Evolutionary conservation across 1,140 invertebrate species (phyloP).

Genomic region (Atta texana): DNA sequence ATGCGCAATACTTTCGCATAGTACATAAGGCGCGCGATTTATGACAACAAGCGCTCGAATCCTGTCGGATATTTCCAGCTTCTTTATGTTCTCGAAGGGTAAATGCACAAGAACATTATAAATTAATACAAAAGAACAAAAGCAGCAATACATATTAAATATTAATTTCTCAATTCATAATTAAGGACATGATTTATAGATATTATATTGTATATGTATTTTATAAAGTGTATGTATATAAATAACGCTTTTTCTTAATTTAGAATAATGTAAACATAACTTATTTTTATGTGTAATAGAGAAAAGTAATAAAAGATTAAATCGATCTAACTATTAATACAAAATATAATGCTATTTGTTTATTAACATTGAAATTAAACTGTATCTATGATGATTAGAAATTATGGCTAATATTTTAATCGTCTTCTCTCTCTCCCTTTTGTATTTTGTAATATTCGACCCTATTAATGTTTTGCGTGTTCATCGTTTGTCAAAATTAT

Average conservation of each 20-base stretch:
- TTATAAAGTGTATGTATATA: not conserved
- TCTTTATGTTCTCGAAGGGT: not conserved
- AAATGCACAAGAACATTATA: not conserved
- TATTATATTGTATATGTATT: too few relatives aligned
- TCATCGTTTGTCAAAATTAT: not conserved
- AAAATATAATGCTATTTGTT: not conserved
- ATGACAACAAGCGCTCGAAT: constrained; percentile 42
- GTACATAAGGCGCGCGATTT: constrained; percentile 52
- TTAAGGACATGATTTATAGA: not conserved
- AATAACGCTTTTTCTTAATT: not conserved
- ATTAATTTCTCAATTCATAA: not conserved
- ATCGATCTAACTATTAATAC: not conserved
- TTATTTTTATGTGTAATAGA: not conserved
- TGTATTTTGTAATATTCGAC: not conserved
- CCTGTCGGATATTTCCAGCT: constrained; percentile 11
- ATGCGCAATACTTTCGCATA: constrained; percentile 54
- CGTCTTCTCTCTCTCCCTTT: not conserved
- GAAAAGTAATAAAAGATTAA: not conserved
- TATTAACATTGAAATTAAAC: not conserved
- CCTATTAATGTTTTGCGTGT: constrained; percentile 3
- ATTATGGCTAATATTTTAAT: constrained; percentile 1
- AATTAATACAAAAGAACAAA: constrained; percentile 18
- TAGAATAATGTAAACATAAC: not conserved
- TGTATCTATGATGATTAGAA: not conserved
- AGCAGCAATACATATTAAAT: not conserved